phyloP scores from a whole-genome alignment of 1,140 invertebrate genomes.

The Homalodisca vitripennis region DNA sequence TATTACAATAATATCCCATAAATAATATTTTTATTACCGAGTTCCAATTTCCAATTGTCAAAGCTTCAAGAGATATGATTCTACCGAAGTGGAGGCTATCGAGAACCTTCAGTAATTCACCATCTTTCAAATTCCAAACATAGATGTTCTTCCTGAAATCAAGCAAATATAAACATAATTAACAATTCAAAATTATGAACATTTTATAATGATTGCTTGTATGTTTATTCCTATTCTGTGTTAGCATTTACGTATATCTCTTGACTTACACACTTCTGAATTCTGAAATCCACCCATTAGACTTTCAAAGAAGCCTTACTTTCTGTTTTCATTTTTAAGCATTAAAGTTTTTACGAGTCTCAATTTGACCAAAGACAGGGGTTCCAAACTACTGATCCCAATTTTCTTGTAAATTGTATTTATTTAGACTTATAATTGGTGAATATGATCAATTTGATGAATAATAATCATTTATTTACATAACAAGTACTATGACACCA shows the following conservation, averaged over 20 bases:
- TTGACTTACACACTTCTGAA: not conserved
- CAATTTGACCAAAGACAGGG: no score
- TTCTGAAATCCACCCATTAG: no score
- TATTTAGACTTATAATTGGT: conserved; percentile 20
- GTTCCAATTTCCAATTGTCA: conserved; percentile 89
- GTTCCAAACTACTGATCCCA: no score
- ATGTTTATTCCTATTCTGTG: not conserved
- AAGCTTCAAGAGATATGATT: conserved; percentile 86
- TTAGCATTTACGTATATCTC: not conserved
- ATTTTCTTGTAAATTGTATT: no score
- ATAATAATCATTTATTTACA: conserved; percentile 1
- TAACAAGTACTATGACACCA: not conserved
- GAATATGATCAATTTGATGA: conserved; percentile 14
- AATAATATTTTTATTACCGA: conserved; percentile 48
- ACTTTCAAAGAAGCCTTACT: no score
- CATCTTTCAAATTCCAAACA: conserved; percentile 82
- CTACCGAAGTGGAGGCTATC: conserved; percentile 98
- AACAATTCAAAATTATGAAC: not conserved
- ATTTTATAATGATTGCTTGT: not conserved
- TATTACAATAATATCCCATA: not conserved
- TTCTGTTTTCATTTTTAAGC: no score
- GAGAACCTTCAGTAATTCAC: conserved; percentile 83
- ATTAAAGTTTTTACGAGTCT: no score
- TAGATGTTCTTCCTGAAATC: conserved; percentile 86
- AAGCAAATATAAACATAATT: not conserved